Evolutionary conservation across 1,140 invertebrate species (phyloP).

Genomic region (Diabrotica virgifera): DNA sequence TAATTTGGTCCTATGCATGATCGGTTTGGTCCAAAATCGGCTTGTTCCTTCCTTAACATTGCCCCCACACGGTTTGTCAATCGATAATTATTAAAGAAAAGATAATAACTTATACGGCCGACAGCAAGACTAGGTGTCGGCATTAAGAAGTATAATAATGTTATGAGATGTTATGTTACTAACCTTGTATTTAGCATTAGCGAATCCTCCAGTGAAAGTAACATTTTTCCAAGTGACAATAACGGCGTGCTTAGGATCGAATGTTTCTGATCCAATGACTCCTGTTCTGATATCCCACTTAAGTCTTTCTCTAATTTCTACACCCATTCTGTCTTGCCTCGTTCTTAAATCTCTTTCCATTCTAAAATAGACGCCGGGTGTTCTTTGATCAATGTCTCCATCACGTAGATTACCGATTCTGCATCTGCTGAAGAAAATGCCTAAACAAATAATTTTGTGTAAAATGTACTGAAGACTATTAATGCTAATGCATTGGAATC

Average conservation of each 20-base stretch:
- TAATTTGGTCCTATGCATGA: too few relatives aligned
- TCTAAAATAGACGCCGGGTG: slow-evolving; percentile 77
- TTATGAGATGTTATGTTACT: too few relatives aligned
- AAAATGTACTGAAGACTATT: too few relatives aligned
- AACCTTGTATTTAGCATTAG: slow-evolving; percentile 74
- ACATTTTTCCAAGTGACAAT: slow-evolving; percentile 97
- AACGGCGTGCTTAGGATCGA: slow-evolving; percentile 83
- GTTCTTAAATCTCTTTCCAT: slow-evolving; percentile 65
- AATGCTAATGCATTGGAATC: too few relatives aligned
- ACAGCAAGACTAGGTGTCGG: too few relatives aligned
- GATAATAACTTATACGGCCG: too few relatives aligned
- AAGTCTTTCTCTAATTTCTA: slow-evolving; percentile 80
- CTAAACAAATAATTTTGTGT: slow-evolving; percentile 66
- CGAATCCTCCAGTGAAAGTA: slow-evolving; percentile 84
- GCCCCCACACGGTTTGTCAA: too few relatives aligned
- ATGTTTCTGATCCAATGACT: slow-evolving; percentile 86
- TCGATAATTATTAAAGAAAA: too few relatives aligned
- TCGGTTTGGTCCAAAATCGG: too few relatives aligned
- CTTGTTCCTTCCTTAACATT: too few relatives aligned
- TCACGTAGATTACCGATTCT: slow-evolving; percentile 50
- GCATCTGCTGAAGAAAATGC: slow-evolving; percentile 77
- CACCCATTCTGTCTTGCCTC: slow-evolving; percentile 77
- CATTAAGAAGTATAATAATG: too few relatives aligned
- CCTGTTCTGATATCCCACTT: slow-evolving; percentile 88
- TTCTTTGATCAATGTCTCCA: slow-evolving; percentile 56